Base-by-base conservation (phyloP, 2,113 vertebrate species). In the Proteles cristata region DNA sequence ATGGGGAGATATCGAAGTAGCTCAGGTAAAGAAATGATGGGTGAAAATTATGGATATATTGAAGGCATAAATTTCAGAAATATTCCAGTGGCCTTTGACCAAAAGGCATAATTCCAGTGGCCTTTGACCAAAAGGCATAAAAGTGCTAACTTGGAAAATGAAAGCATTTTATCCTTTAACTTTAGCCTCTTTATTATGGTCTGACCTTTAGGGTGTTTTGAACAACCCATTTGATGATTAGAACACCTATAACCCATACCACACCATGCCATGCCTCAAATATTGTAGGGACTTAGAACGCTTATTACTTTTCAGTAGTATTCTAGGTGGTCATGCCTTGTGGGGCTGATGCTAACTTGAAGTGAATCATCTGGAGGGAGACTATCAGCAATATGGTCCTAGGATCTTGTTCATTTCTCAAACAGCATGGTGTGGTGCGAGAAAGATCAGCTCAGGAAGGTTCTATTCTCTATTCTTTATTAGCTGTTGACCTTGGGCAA, bases 391-490 rank as follows among this genome's bases (percentile, higher is more conserved):
- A 11, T 63, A 43, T 76, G 10, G 33, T 39, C 55, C 77, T 50
- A 17, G 45, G 16, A 1, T 53, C 63, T 39, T 25, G 3, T 26
- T 69, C 45, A n/a, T 8, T 58, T 68, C 39, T 61, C 45, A 12
- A 31, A 26, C 31, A 63, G 23, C 2, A 0, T 11, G 58, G 1
- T 4, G 3, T 4, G 23, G 31, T 4, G 0, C 0, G 1, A 9
- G 9, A 25, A 69, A 11, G 6, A 5, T 28, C 58, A 45, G 33
- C 65, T 80, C 21, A 5, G 35, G 16, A 50, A 0, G 26, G 4
- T n/a, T 33, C 50, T n/a, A 12, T 58, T 71, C 12, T 58, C 8
- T 83, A 1, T 5, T 91, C 25, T 89, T 61, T 58, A n/a, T 31
- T 35, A 66, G 48, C n/a, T 25, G 16, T n/a, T 76, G 76, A 63